Evolutionary conservation across 1,140 invertebrate species (phyloP).

Genomic region (Drosophila eugracilis): DNA sequence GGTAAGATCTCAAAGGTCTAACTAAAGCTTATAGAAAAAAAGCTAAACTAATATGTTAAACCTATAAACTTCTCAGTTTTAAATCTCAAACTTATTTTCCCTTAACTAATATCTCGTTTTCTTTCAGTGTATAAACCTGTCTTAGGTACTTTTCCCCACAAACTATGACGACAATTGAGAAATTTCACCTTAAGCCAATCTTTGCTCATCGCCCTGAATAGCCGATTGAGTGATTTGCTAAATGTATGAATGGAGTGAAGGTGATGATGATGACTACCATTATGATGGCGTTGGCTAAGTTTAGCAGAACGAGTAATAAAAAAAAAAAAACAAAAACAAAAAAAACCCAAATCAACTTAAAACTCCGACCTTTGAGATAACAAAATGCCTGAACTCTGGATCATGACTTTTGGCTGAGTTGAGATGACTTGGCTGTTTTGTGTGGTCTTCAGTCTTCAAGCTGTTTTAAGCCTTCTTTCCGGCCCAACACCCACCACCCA

Average conservation of each 20-base stretch:
- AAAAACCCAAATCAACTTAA: too few species aligned
- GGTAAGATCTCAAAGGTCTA: neutral
- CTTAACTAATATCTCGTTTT: too few species aligned
- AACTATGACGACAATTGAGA: constrained; percentile 42
- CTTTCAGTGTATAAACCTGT: neutral
- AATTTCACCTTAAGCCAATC: constrained; percentile 44
- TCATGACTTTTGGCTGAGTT: neutral
- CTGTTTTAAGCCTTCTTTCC: too few species aligned
- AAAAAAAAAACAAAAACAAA: neutral
- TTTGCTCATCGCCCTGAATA: constrained; percentile 30
- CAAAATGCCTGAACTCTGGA: neutral
- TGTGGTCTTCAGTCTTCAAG: too few species aligned
- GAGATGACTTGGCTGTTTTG: constrained; percentile 21
- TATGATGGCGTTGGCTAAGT: constrained; percentile 4
- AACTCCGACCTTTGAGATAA: constrained; percentile 18
- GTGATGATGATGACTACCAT: neutral
- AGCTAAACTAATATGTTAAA: too few species aligned
- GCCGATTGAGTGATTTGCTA: constrained; percentile 8
- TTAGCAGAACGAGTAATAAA: neutral
- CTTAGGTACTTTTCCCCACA: constrained; percentile 33
- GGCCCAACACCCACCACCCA: too few species aligned
- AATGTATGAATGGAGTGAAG: neutral
- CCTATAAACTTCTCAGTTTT: too few species aligned
- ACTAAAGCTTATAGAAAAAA: too few species aligned
- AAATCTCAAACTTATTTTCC: too few species aligned